phyloP scores from a whole-genome alignment of 2,113 vertebrate genomes.

The Paradisaea rubra region DNA sequence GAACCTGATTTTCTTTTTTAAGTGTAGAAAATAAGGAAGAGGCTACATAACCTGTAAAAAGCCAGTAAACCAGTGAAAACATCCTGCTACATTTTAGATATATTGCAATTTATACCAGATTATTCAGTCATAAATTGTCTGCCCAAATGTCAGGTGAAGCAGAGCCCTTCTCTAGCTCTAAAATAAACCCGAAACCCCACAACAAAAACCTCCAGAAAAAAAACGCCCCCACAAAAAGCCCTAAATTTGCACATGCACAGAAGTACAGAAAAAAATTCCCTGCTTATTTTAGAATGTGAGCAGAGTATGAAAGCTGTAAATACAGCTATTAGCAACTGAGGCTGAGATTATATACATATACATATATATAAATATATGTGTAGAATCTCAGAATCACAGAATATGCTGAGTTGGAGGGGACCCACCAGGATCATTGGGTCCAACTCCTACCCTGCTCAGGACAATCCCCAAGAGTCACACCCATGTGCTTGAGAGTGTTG shows the following conservation, averaged over 20 bases:
- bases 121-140: not conserved
- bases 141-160: not conserved
- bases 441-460: not conserved
- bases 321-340: not conserved
- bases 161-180: not conserved
- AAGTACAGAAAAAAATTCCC: not conserved
- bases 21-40: not conserved
- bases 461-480: not conserved
- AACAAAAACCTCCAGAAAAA: not conserved
- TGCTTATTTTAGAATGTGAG: not conserved
- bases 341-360: not conserved
- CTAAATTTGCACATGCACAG: not conserved
- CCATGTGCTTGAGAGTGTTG: not conserved
- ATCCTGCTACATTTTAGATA: not conserved
- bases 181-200: not conserved
- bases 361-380: accelerated
- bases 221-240: accelerated
- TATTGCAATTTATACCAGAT: not conserved
- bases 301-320: not conserved
- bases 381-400: not conserved
- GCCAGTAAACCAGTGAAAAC: not conserved
- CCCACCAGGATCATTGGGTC: not conserved
- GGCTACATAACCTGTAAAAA: not conserved
- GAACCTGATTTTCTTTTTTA: not conserved
- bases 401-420: not conserved